Evolutionary conservation across 2,888 invertebrate species (phyloP), one percentile per base, ranked within the genome.

Genomic region (Apeira syringaria): DNA sequence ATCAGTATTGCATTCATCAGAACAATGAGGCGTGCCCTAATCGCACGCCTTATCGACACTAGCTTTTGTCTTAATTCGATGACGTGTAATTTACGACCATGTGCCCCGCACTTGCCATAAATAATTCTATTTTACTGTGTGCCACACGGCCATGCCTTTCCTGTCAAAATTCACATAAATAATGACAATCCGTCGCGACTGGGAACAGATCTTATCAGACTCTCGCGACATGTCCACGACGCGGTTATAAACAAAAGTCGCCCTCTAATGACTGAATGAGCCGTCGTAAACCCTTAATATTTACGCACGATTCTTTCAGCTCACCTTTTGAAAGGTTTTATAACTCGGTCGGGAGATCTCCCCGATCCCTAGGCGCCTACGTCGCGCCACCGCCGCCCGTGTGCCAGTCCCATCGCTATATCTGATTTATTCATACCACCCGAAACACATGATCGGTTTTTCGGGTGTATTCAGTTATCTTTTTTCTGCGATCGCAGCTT

Each of bases 151-250:
- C 67, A 61, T 64, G 69, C 64, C 63, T 69, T 56, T 66, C 74
- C 77, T 80, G 86, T 87, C 84, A 87, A 86, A 88, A 81, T 82
- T 86, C 81, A 82, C 85, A 86, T 88, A 87, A 86, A 84, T 82
- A 86, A 86, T 86, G 80, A 80, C 74, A 64, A 75, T 68, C 60
- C 69, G 71, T 60, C 71, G 69, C 68, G 72, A 71, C 72, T 61
- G 82, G 68, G 68, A 70, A 70, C 71, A 61, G 85, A 87, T 87
- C 70, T 78, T 87, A 86, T 86, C 86, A 69, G 48, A 41, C 47
- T 56, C 62, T 61, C 68, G 75, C 75, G 72, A 75, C 80, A 78
- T 74, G 67, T 76, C 79, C 74, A 77, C 76, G 76, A 61, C 68
- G 73, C 67, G 77, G 83, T 82, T 81, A 74, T 84, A 85, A 85